Base-by-base conservation (phyloP, 2,888 invertebrate species). In the Ophonus ardosiacus region DNA sequence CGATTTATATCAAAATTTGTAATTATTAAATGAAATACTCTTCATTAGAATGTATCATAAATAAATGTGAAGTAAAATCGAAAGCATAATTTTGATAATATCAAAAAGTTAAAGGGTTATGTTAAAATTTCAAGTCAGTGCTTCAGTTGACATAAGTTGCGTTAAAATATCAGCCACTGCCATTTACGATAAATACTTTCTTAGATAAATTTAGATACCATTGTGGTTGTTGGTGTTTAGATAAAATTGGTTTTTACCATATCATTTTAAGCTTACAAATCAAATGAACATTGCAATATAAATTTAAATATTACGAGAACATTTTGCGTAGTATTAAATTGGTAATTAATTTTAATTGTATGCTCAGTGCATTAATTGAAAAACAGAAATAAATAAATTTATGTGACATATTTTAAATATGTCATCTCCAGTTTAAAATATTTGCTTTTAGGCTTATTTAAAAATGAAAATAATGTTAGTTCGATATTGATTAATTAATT, bases 161-260 rank as follows among this genome's bases (percentile, higher is more conserved):
- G 43, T 2, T 51, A 5, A 51, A 51, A 31, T 31, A 31, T 31
- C n/a, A 7, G 40, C 18, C 6, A 18, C 63, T 21, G 59, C 17
- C 59, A 18, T 59, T 6, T 59, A 18, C 7, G 18, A 18, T 59
- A 59, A 59, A 59, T 18, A 59, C 8, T 17, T 59, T 17, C 8
- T 59, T 59, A 61, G 8, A 24, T 63, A 63, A 63, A 63, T 13
- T 24, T 24, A 63, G 63, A 63, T 63, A 21, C 24, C 18, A 10
- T 63, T 63, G 63, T 13, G 63, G 63, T 63, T 13, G 18, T 17
- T 59, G 63, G 21, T 63, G 13, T 7, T 24, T 63, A 21, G 63
- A 63, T 63, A 63, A 63, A 59, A 59, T 15, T 59, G 59, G 59
- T 59, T 59, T 59, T 59, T 59, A 59, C 59, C 59, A 18, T 8